These are phyloP conservation scores for Galaxea fascicularis DNA, from an alignment of 92 coral and sea anemone genomes.

Conservation along the genomic window DNA sequence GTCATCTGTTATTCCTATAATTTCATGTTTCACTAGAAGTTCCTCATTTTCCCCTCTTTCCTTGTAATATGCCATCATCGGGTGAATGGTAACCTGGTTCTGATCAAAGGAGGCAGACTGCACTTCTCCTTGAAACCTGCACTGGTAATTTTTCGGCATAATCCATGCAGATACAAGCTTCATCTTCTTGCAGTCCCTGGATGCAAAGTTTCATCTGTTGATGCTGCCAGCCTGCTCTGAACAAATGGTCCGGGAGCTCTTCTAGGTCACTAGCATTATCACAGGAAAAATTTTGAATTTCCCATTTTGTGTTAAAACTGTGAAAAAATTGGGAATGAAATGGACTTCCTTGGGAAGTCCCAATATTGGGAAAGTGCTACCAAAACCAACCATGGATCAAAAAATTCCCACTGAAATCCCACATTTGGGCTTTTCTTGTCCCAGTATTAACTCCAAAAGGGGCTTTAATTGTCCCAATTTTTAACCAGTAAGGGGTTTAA, in stretches of 20 bases:
- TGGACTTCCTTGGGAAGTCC: conserved; percentile 49
- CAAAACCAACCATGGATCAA: conserved; percentile 59
- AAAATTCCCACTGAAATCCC: conserved; percentile 45
- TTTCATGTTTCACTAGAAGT: conserved; percentile 50
- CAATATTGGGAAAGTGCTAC: conserved; percentile 60
- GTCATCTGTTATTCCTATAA: conserved; percentile 48
- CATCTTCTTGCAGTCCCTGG: conserved; percentile 2
- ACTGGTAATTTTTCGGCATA: too few relatives aligned
- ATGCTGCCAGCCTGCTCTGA: conserved; percentile 51
- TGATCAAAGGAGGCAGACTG: conserved; percentile 55
- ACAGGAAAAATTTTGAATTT: conserved; percentile 37
- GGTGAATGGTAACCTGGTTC: conserved; percentile 49
- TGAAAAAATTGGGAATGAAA: conserved; percentile 11
- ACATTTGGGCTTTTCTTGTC: conserved; percentile 43
- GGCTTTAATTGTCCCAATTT: conserved; percentile 7
- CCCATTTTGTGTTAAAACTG: conserved; percentile 41
- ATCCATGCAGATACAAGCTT: too few relatives aligned
- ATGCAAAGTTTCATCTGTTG: conserved; percentile 38
- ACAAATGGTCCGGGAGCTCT: conserved; percentile 20
- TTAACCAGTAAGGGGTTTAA: neutral
- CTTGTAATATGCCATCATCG: conserved; percentile 56
- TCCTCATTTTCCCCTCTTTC: conserved; percentile 34
- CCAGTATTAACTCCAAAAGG: neutral
- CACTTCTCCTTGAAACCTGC: too few relatives aligned
- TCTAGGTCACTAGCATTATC: conserved; percentile 13